Evolutionary conservation across 2,113 vertebrate species (phyloP).

Genomic region (Rafetus swinhoei): DNA sequence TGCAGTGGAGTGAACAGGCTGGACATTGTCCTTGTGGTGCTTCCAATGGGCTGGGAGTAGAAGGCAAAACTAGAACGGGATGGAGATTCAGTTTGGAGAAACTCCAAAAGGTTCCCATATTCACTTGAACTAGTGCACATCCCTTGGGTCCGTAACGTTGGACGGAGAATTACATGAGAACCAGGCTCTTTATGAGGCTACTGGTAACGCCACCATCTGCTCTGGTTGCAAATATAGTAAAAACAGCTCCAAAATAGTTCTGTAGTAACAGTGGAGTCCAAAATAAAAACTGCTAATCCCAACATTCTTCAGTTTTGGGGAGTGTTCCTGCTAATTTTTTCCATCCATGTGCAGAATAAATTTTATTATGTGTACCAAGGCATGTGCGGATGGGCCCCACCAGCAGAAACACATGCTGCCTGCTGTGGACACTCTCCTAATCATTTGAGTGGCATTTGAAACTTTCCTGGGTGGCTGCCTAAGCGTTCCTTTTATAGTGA

Average conservation of each 20-base stretch:
- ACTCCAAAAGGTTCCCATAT: background rate
- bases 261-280: background rate
- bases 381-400: too few relatives aligned
- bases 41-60: slow-evolving; percentile 39
- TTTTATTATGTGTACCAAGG: too few relatives aligned
- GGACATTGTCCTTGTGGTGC: slow-evolving; percentile 47
- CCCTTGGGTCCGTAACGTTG: background rate
- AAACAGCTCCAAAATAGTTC: slow-evolving; percentile 12
- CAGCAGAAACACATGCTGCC: too few relatives aligned
- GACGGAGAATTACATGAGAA: background rate
- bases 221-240: background rate
- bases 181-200: background rate
- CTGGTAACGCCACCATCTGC: slow-evolving; percentile 3
- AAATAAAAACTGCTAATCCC: background rate
- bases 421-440: too few relatives aligned
- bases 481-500: too few relatives aligned
- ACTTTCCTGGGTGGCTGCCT: too few relatives aligned
- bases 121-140: background rate
- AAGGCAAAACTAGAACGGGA: background rate
- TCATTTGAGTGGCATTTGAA: too few relatives aligned
- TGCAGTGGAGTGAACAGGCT: slow-evolving; percentile 67
- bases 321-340: too few relatives aligned
- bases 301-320: background rate
- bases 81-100: background rate
- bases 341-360: too few relatives aligned